Base-by-base conservation (phyloP, 2,113 vertebrate species). In the Odobenus rosmarus region DNA sequence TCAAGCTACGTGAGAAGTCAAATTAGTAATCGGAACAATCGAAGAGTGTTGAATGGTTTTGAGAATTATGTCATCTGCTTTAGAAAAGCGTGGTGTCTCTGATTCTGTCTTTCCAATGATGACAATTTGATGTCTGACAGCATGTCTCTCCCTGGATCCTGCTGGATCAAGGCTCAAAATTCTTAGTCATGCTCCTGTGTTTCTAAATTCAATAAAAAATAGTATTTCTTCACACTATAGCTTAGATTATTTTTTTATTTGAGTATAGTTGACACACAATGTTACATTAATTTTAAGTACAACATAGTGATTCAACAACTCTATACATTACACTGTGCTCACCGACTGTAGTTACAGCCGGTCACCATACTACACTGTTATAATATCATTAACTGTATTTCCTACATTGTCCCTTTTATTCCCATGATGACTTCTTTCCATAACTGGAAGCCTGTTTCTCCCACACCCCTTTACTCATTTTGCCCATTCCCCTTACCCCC, bases 1-100 rank as follows among this genome's bases (percentile, higher is more conserved):
- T 71, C 84, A 72, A 26, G 36, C 26, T 85, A 57, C 28, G 82
- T 88, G 39, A 21, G 26, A 96, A 92, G 42, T 87, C 93, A 74
- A 36, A 82, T 87, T 87, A 90, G 14, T 88, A 51, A 90, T 84
- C 64, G 86, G 76, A 84, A 84, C 4, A 88, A 81, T 72, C 88
- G 62, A 74, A 94, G 72, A 72, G 23, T 69, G 5, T 18, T 33
- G 39, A 19, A 14, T 59, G n/a, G 21, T 82, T 94, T 77, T 89
- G 21, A 95, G 67, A 90, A 57, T 93, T 61, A 67, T 23, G 16
- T 49, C 72, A 49, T 91, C 72, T 59, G 5, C 61, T 59, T 0
- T 67, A 24, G 81, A 91, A 88, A 88, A 51, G 21, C 31, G 86
- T 57, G 4, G 23, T 90, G 6, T 57, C 24, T 86, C 77, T 51